These are phyloP conservation scores for Drosophila subquinaria DNA, from an alignment of 2,888 invertebrate genomes.

Conservation along the genomic window DNA sequence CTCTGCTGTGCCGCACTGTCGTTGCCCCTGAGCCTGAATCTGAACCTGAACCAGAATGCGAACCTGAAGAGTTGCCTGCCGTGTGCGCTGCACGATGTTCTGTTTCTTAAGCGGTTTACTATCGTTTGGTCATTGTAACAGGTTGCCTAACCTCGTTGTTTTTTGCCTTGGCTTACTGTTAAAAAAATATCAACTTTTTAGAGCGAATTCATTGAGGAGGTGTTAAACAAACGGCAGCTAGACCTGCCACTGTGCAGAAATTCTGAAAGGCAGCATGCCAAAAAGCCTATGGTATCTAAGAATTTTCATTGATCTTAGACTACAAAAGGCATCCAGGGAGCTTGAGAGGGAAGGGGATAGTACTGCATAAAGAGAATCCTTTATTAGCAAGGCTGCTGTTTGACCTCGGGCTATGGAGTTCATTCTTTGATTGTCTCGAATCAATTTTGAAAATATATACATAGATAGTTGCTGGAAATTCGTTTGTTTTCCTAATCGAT, in stretches of 20 bases:
- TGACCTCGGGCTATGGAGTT: slow-evolving; percentile 6
- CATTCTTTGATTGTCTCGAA: background rate
- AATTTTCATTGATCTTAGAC: slow-evolving; percentile 6
- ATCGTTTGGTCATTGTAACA: slow-evolving; percentile 48
- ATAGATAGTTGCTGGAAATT: too few relatives aligned
- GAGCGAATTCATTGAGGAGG: slow-evolving; percentile 49
- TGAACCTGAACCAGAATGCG: slow-evolving; percentile 3
- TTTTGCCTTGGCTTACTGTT: slow-evolving; percentile 42
- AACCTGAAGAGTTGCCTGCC: slow-evolving; percentile 62
- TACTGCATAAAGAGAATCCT: slow-evolving; percentile 2
- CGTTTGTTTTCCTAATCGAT: background rate
- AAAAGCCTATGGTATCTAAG: slow-evolving; percentile 6
- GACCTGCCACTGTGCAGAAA: slow-evolving; percentile 63
- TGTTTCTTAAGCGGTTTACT: slow-evolving; percentile 50
- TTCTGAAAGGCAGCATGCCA: slow-evolving; percentile 32
- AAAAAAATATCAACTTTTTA: slow-evolving; percentile 55
- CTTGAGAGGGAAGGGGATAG: slow-evolving; percentile 5
- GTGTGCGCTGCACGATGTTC: slow-evolving; percentile 50
- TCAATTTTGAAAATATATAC: background rate
- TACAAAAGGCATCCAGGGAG: slow-evolving; percentile 37
- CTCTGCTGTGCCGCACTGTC: slow-evolving; percentile 56
- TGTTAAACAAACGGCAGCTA: slow-evolving; percentile 79
- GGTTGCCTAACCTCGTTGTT: slow-evolving; percentile 36
- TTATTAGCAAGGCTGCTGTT: slow-evolving; percentile 31
- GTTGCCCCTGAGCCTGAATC: slow-evolving; percentile 23